Conservation (phyloP, 2,113 vertebrate genomes). For the Hemiscyllium ocellatum region DNA sequence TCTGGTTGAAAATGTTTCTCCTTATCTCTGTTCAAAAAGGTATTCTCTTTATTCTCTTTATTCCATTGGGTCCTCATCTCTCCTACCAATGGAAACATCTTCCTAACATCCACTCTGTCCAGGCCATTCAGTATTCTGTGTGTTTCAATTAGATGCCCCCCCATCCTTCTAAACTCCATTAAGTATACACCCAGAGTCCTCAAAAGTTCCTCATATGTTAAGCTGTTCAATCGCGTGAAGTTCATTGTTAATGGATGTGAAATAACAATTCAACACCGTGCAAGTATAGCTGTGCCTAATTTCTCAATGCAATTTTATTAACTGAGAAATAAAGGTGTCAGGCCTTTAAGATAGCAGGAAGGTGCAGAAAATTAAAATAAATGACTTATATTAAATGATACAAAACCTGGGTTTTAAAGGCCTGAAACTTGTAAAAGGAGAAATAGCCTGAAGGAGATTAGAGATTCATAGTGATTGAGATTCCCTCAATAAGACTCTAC, state of each 20-base stretch:
- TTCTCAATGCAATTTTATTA: background rate
- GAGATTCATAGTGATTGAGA: background rate
- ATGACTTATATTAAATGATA: background rate
- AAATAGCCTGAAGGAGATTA: background rate
- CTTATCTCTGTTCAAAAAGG: too few relatives aligned
- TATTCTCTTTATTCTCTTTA: too few relatives aligned
- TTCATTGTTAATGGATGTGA: background rate
- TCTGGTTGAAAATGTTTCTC: too few relatives aligned
- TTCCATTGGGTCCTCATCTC: too few relatives aligned
- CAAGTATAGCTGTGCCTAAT: too few relatives aligned
- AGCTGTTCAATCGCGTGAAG: background rate
- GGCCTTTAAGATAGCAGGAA: background rate
- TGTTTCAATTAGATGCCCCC: too few relatives aligned
- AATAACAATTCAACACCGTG: background rate
- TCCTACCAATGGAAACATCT: too few relatives aligned
- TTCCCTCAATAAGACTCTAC: background rate
- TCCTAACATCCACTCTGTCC: too few relatives aligned
- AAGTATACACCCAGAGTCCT: too few relatives aligned
- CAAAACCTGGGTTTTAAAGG: background rate
- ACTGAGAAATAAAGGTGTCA: background rate
- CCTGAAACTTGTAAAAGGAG: background rate
- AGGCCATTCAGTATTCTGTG: too few relatives aligned
- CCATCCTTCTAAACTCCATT: too few relatives aligned
- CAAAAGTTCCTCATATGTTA: too few relatives aligned
- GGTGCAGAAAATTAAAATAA: background rate